Evolutionary conservation across 2,888 invertebrate genomes (phyloP), one percentile per base, ranked within the genome.

Genomic region (Sphaerophoria rueppellii): DNA sequence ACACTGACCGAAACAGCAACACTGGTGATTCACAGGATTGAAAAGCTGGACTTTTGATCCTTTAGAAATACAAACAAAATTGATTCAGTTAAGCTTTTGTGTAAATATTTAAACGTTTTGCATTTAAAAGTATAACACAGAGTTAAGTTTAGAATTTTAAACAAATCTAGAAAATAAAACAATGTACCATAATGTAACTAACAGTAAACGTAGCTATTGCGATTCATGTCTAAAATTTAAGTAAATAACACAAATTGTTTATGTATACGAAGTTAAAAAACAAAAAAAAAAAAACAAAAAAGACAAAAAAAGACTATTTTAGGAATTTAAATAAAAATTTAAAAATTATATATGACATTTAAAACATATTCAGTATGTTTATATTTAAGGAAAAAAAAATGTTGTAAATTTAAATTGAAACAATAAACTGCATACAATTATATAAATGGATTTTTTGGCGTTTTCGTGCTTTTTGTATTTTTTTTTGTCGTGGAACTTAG

Each of bases 11-110:
- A 43, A 89, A 88, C 75, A 91, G 91, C 81, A 91, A 91, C 87
- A 90, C 91, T 4, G 91, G 91, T n/a, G 91, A 92, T 81, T 91
- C 92, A 34, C 92, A 92, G 87, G 91, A 92, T 90, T 92, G 90
- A 91, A 32, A 67, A 67, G 88, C 87, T 82, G 83, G 71, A 82
- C 16, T 50, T 67, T 67, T 32, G 40, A 67, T 67, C 67, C 37
- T 52, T 37, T 37, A 52, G 52, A 24, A 6, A 14, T 4, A 48
- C 24, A n/a, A 12, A 4, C 2, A n/a, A 46, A 61, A n/a, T 34
- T 12, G 7, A 48, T 69, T 70, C 54, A 24, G 50, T 50, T 58
- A 32, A 55, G 71, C 71, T 72, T 58, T 14, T 52, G 48, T 83
- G 83, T 83, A 83, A 83, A 83, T 83, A 83, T 48, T 70, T 83